These are phyloP conservation scores for Drosophila navojoa DNA, from an alignment of 1,140 invertebrate genomes.

Conservation along the genomic window DNA sequence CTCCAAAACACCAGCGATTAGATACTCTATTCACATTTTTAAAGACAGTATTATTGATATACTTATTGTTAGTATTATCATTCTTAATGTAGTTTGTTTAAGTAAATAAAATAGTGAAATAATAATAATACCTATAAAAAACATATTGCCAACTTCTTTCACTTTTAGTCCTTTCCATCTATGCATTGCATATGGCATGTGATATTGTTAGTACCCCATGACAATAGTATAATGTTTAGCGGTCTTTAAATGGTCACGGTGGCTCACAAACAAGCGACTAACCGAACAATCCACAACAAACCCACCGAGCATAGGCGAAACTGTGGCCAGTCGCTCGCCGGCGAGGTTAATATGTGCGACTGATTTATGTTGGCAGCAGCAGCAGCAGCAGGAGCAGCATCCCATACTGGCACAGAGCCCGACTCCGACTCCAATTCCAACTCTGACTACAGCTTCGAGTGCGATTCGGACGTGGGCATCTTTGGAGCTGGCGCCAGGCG, in stretches of 20 bases:
- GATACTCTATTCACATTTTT: background rate
- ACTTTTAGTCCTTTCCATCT: too few species aligned
- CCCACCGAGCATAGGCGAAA: conserved; percentile 35
- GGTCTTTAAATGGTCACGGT: conserved; percentile 78
- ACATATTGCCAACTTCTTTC: too few species aligned
- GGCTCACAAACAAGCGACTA: conserved; percentile 48
- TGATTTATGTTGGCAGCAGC: conserved; percentile 71
- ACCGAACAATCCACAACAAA: conserved; percentile 8
- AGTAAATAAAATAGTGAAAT: too few species aligned
- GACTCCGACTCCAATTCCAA: too few species aligned
- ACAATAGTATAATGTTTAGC: conserved; percentile 24
- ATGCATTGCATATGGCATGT: too few species aligned
- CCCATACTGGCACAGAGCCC: background rate
- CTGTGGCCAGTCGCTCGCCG: conserved; percentile 42
- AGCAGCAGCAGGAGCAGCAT: conserved; percentile 5
- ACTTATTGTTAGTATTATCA: too few species aligned
- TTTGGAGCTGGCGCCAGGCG: conserved; percentile 69
- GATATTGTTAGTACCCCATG: too few species aligned
- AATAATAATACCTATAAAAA: too few species aligned
- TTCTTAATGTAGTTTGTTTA: too few species aligned
- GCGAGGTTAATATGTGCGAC: conserved; percentile 76
- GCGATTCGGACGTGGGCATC: conserved; percentile 44
- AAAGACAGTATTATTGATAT: background rate
- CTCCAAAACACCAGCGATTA: background rate
- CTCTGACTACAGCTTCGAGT: conserved; percentile 9